Evolutionary conservation across 1,140 invertebrate species (phyloP), one percentile per base, ranked within the genome.

Genomic region (Pomacea maculata): DNA sequence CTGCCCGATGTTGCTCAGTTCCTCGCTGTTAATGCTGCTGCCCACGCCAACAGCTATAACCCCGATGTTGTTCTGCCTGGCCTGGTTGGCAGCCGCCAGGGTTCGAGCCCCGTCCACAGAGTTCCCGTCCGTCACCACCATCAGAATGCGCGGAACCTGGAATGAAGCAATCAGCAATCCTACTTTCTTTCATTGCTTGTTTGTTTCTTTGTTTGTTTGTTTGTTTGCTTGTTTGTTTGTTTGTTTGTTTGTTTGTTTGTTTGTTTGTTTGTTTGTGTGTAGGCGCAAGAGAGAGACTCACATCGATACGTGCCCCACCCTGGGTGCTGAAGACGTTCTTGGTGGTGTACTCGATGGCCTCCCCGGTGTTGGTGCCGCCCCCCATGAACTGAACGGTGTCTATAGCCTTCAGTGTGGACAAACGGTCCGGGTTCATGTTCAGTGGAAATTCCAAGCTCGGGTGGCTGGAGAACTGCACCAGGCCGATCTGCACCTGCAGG

Each of bases 101-200:
- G 87, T 88, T 9, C 76, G 57, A 34, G 84, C 77, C 11, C 78
- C 83, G 65, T 83, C 80, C 17, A 77, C 67, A 17, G 84, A 81
- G 45, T 82, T 75, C 1, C 89, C 89, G 75, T 90, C 89, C 14
- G 89, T 90, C 52, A 90, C 78, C 5, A 90, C 85, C 5, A 89
- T 81, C 19, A 81, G 85, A 52, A 91, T 85, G 14, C 88, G 82
- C 14, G 87, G 86, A 19, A 88, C 88, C 74, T 84, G 78, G 7
- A 3, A 14, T 17, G 57, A 61, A 61, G 4, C 34, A 45, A 45
- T 4, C 34, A 45, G 34, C 6, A 45, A 45, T 2, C 34, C 34
- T 45, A 6, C 34, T 45, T 6, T 45, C 2, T 45, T 45, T 45
- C 34, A 25, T 45, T 45, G 34, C 1, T 45, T 45, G 55, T 57